Evolutionary conservation across 2,888 invertebrate genomes (phyloP), one percentile per base, ranked within the genome.

Genomic region (Beris chalybata): DNA sequence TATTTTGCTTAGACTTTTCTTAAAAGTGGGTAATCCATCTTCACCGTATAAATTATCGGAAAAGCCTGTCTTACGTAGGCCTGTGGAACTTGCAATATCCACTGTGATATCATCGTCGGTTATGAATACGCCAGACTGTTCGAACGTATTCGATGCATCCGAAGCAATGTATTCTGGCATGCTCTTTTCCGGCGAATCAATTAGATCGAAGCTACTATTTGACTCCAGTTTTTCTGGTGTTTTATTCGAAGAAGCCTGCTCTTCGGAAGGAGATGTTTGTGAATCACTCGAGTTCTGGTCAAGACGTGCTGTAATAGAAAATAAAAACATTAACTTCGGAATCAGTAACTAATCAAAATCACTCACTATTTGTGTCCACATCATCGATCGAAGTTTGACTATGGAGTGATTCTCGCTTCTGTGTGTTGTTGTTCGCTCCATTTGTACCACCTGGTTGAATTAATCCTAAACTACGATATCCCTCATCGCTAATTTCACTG

Each of bases 401-500:
- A 77, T 88, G 87, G 73, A 89, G 81, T 66, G 89, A 88, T 71
- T 87, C 85, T 74, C 88, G 82, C 71, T 89, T 87, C 70, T 83
- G 83, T 3, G 83, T 77, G 67, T 73, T 77, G 32, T 52, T 59
- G 6, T 64, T 65, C 38, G 43, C 38, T 38, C 30, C 45, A 12
- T 50, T 15, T 71, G n/a, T 64, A 11, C n/a, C 31, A 5, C 78
- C 73, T 61, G 84, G 81, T 69, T 86, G 86, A 52, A 87, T 87
- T 55, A 91, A 85, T 0, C 91, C 91, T 74, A 92, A 80, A 75
- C 92, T 92, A 74, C 92, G 85, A 78, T 92, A 92, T 0, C 92
- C 92, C 75, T 92, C 92, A 78, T 92, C 92, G 31, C 91, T 92
- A 30, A 92, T 90, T 77, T 92, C 92, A 66, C 91, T 91, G 9